Percentiles rank a stretch among this genome's conserved stretches.
Evolutionary conservation across 2,113 vertebrate genomes (phyloP).

Genomic region (Heterocephalus glaber): DNA sequence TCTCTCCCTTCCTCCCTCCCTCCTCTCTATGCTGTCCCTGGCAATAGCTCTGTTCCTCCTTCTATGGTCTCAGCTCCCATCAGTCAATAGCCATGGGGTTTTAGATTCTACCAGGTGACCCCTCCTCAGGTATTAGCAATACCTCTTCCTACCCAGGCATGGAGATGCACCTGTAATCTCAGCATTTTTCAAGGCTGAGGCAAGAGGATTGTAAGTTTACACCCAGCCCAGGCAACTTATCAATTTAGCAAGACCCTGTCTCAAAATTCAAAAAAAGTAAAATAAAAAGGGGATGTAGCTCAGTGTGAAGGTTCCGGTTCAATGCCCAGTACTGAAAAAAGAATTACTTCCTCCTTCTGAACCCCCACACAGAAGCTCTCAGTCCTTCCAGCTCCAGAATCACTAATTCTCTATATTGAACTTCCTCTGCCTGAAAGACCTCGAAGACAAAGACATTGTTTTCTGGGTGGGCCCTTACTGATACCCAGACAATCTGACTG

Average conservation of each 20-base stretch:
- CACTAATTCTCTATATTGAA: neutral
- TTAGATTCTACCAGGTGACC: neutral
- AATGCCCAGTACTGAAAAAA: neutral
- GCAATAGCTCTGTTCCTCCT: neutral
- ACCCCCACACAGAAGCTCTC: neutral
- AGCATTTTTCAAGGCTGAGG: neutral
- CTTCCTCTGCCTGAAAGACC: neutral
- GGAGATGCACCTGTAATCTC: neutral
- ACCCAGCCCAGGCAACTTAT: neutral
- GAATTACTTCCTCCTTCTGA: neutral
- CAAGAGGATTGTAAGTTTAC: neutral
- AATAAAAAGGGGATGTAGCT: neutral
- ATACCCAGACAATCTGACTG: neutral
- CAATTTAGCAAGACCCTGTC: neutral
- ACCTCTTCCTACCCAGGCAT: neutral
- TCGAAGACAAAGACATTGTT: slow-evolving; percentile 2
- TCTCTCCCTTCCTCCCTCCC: too few species aligned
- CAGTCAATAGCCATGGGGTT: neutral
- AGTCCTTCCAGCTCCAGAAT: neutral
- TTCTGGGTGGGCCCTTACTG: neutral
- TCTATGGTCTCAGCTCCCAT: neutral
- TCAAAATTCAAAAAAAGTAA: neutral
- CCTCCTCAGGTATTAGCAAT: neutral
- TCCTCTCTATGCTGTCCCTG: neutral
- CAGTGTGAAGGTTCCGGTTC: neutral